phyloP scores from a whole-genome alignment of 2,113 vertebrate genomes.

The Hypanus sabinus region DNA sequence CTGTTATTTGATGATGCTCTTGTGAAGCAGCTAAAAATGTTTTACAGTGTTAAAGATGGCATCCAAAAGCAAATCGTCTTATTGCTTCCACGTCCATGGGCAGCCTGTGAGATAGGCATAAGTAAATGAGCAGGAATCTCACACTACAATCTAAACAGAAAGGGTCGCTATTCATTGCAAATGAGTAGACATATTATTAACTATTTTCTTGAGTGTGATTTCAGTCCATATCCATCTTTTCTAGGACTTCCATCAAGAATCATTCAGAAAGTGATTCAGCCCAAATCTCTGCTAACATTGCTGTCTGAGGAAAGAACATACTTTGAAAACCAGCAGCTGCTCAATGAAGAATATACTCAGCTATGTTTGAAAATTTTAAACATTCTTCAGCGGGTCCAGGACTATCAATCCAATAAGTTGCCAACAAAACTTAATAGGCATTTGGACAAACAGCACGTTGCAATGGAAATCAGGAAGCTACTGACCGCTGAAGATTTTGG shows the following conservation, averaged over 20 bases:
- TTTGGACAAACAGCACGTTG: neutral
- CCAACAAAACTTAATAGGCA: neutral
- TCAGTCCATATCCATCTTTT: neutral
- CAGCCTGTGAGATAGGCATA: neutral
- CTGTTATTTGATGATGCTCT: no score
- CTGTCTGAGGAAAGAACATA: neutral
- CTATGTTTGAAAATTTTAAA: conserved; percentile 40
- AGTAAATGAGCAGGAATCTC: neutral
- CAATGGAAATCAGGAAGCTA: neutral
- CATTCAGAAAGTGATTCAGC: conserved; percentile 43
- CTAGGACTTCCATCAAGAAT: conserved; percentile 41
- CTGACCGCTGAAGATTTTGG: conserved; percentile 39
- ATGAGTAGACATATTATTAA: neutral
- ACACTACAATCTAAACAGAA: neutral
- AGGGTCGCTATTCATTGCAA: neutral
- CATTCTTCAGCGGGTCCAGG: conserved; percentile 37
- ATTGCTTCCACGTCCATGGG: neutral
- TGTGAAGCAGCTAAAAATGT: no score
- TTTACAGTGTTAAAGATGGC: neutral
- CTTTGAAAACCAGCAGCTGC: neutral
- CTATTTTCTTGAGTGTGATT: neutral
- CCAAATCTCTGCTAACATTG: neutral
- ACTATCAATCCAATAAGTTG: neutral
- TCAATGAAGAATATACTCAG: conserved; percentile 40
- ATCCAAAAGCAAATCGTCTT: neutral